Evolutionary conservation across 2,113 vertebrate genomes (phyloP).

Genomic region (Pachypanchax playfairii): DNA sequence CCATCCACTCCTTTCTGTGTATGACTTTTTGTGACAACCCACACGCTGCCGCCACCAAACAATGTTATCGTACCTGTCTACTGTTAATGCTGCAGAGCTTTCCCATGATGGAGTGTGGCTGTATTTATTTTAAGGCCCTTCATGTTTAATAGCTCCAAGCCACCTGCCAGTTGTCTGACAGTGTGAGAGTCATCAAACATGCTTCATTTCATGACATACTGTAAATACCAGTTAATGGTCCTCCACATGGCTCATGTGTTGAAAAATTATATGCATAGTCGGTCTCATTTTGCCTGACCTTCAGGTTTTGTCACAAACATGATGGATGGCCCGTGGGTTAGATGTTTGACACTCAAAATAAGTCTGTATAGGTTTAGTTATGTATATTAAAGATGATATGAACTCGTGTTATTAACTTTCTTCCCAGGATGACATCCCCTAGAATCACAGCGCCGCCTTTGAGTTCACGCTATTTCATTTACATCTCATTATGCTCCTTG

Average conservation of each 20-base stretch:
- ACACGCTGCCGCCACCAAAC: conserved; percentile 58
- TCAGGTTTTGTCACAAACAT: conserved; percentile 35
- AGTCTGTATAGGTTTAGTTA: conserved; percentile 11
- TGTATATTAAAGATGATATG: conserved; percentile 12
- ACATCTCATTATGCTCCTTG: conserved; percentile 38
- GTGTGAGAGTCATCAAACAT: conserved; percentile 47
- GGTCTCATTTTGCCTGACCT: conserved; percentile 41
- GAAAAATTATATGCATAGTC: conserved; percentile 26
- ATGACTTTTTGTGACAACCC: conserved; percentile 34
- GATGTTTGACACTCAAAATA: conserved; percentile 15
- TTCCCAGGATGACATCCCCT: conserved; percentile 71
- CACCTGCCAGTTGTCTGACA: conserved; percentile 49
- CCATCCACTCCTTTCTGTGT: conserved; percentile 2
- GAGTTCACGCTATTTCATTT: conserved; percentile 59
- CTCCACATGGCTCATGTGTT: conserved; percentile 13
- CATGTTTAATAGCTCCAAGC: conserved; percentile 48
- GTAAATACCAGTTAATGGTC: conserved; percentile 57
- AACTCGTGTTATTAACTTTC: conserved; percentile 21
- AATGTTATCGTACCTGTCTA: conserved; percentile 54
- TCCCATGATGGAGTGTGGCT: conserved; percentile 37
- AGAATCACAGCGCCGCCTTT: conserved; percentile 68
- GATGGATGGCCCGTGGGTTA: conserved; percentile 19
- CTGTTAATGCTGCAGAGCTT: conserved; percentile 60
- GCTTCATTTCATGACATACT: conserved; percentile 55
- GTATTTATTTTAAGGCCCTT: conserved; percentile 69